Evolutionary conservation across 1,140 invertebrate genomes (phyloP).

Genomic region (Tetramorium parvispinum): DNA sequence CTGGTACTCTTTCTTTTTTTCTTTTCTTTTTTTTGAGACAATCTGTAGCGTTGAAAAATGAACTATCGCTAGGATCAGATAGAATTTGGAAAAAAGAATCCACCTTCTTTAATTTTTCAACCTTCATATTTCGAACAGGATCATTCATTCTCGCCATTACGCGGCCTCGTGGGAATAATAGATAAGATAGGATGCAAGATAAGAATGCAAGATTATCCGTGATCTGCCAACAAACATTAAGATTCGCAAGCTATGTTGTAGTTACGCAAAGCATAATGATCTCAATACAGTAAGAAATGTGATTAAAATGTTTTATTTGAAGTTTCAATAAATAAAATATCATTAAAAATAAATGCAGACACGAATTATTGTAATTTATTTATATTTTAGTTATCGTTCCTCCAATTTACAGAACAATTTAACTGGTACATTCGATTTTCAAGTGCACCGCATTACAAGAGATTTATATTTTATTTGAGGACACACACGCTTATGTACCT

Average conservation of each 20-base stretch:
- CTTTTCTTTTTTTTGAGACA: conserved; percentile 20
- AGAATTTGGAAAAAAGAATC: conserved; percentile 22
- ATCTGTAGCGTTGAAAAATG: conserved; percentile 29
- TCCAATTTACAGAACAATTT: neutral
- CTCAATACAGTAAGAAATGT: neutral
- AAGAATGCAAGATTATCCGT: neutral
- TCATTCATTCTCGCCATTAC: conserved; percentile 12
- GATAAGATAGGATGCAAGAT: conserved; percentile 12
- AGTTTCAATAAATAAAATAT: neutral
- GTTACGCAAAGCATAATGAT: neutral
- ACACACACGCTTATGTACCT: conserved; percentile 76
- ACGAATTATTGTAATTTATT: neutral
- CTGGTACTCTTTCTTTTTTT: conserved; percentile 71
- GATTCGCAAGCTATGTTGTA: neutral
- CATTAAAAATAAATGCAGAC: neutral
- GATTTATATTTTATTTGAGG: conserved; percentile 63
- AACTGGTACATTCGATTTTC: conserved; percentile 4
- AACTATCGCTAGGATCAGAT: conserved; percentile 1
- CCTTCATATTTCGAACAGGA: neutral
- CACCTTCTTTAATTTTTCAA: neutral
- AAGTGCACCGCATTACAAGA: conserved; percentile 55
- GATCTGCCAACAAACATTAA: conserved; percentile 27
- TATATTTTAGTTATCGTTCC: neutral
- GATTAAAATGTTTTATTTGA: neutral
- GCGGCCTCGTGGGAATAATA: neutral